Evolutionary conservation across 1,140 invertebrate species (phyloP).

Genomic region (Campodea augens): DNA sequence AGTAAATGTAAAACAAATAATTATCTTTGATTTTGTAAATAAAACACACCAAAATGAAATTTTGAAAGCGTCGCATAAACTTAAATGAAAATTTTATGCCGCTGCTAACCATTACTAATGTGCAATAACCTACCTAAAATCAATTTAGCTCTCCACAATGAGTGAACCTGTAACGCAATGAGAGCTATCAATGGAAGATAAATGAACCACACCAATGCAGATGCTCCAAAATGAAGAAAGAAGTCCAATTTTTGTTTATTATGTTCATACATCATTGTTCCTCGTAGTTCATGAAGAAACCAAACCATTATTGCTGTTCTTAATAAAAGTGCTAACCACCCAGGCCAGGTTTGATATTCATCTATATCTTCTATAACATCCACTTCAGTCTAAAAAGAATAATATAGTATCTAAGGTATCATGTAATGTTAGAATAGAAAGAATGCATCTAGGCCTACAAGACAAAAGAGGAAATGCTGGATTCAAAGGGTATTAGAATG

Average conservation of each 20-base stretch:
- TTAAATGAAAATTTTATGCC: too few relatives aligned
- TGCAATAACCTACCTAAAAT: constrained; percentile 69
- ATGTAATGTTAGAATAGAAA: constrained; percentile 4
- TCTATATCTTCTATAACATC: constrained; percentile 91
- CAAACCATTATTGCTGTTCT: constrained; percentile 81
- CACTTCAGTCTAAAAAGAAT: constrained; percentile 55
- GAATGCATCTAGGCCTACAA: background rate
- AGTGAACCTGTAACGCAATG: constrained; percentile 78
- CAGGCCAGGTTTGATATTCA: constrained; percentile 92
- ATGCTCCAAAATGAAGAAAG: constrained; percentile 88
- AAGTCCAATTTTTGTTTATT: constrained; percentile 80
- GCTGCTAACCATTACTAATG: too few relatives aligned
- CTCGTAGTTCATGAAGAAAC: constrained; percentile 81
- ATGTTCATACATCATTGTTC: constrained; percentile 81
- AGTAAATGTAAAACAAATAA: too few relatives aligned
- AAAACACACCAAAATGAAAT: too few relatives aligned
- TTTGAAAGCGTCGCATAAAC: too few relatives aligned
- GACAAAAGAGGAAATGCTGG: too few relatives aligned
- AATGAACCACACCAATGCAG: constrained; percentile 93
- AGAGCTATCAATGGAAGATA: constrained; percentile 87
- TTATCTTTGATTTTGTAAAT: too few relatives aligned
- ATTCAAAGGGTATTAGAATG: too few relatives aligned
- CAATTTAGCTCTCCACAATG: constrained; percentile 88
- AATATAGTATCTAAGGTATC: background rate
- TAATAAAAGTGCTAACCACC: constrained; percentile 75